Conservation (phyloP, 2,797 vertebrate species). For the Harpagifer antarcticus region DNA sequence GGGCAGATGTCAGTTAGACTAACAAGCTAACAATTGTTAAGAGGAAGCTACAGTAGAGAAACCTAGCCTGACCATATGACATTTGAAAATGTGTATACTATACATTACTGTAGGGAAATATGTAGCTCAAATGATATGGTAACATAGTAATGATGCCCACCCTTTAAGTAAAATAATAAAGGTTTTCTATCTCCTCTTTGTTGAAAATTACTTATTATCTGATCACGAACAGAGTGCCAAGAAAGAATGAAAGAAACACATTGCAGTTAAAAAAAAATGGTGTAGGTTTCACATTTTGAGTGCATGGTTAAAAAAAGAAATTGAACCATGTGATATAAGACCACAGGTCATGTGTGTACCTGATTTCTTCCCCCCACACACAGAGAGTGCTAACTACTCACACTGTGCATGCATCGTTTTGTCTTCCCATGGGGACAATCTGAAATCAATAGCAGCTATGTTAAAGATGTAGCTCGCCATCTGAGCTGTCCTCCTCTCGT, state of each 20-base stretch:
- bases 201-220: too few species aligned
- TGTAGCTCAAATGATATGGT: neutral
- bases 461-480: slow-evolving; percentile 81
- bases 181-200: too few species aligned
- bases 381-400: slow-evolving; percentile 70
- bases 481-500: slow-evolving; percentile 82
- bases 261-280: too few species aligned
- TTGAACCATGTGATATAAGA: neutral
- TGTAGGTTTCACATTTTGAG: too few species aligned
- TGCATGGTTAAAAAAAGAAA: too few species aligned
- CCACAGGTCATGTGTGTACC: slow-evolving; percentile 19
- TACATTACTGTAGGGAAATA: too few species aligned
- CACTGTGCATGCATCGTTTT: slow-evolving; percentile 68
- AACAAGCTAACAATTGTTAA: neutral
- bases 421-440: slow-evolving; percentile 72
- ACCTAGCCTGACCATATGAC: too few species aligned
- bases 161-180: too few species aligned
- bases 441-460: slow-evolving; percentile 84
- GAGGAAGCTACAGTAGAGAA: neutral
- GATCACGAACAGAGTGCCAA: neutral
- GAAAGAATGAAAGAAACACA: neutral
- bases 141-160: neutral
- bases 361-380: slow-evolving; percentile 47
- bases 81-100: too few species aligned
- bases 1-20: neutral